A percentile compares a stretch with the other conserved stretches of the same genome.
Conservation (phyloP, 2,113 vertebrate genomes). For the Seriola quinqueradiata region DNA sequence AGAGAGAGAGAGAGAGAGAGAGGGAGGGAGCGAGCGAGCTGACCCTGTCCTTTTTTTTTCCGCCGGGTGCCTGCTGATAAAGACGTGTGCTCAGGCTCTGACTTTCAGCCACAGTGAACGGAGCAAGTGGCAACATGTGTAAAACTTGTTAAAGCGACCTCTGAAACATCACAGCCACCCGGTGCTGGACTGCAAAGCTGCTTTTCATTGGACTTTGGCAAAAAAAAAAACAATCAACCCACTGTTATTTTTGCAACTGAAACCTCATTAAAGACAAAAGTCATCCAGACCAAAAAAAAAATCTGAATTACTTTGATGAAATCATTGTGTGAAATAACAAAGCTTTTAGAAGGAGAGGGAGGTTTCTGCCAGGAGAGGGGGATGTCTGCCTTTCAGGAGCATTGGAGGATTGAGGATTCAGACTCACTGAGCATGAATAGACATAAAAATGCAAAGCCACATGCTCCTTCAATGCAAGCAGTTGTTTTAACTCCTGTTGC, state of each 20-base stretch:
- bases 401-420: not conserved
- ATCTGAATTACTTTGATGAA: not conserved
- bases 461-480: not conserved
- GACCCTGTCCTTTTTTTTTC: conserved; percentile 1
- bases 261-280: conserved; percentile 35
- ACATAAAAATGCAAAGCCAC: not conserved
- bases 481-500: not conserved
- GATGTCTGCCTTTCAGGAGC: conserved; percentile 41
- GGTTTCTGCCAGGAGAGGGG: conserved; percentile 66
- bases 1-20: not conserved
- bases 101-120: not conserved
- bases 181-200: not conserved
- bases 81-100: not conserved
- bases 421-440: not conserved
- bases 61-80: not conserved
- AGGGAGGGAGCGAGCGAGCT: not conserved
- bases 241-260: not conserved
- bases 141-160: not conserved
- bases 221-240: not conserved
- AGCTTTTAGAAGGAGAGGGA: not conserved
- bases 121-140: not conserved
- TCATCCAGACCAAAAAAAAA: not conserved
- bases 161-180: not conserved
- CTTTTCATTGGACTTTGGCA: not conserved
- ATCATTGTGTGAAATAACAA: not conserved